Base-by-base conservation (phyloP, 1,140 invertebrate species). In the Drosophila sproati region DNA sequence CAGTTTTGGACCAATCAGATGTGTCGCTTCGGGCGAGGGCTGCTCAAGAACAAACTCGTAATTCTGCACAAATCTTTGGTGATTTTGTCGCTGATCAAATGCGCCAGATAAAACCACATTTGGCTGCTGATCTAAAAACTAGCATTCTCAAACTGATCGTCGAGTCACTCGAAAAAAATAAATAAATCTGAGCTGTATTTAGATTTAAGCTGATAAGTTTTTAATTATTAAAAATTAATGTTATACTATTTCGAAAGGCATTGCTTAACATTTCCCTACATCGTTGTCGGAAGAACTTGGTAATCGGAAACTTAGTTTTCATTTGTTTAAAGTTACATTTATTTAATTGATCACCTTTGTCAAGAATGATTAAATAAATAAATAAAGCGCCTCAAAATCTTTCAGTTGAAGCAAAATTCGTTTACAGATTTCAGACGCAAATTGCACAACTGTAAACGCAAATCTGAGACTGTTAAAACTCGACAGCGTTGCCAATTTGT, bases 31-130 rank as follows among this genome's bases (percentile, higher is more conserved):
- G 35, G 54, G 20, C 37, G 2, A 60, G 20, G 5, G 43, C n/a
- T 7, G 43, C 43, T 5, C 37, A 50, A 8, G 54, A 66, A 8
- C 45, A 45, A 35, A 59, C 7, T 20, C 34, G 28, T 20, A 51
- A 50, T 37, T 72, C 69, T 2, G 31, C 54, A 1, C 71, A 73
- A 50, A 73, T 73, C 37, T 73, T 73, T 39, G 71, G 71, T 48
- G 66, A 74, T n/a, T 74, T 74, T 55, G 31, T 74, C 7, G 72
- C 66, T 0, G 72, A 74, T 55, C 64, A 69, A 61, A 55, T 74
- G 56, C 56, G 72, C 3, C 34, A 32, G 5, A 50, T 74, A 0
- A 50, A 12, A 0, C 62, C 70, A 31, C 45, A 67, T 5, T 20
- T 67, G 20, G 62, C 70, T 20, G 47, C 41, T 43, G 39, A 73